A percentile compares a stretch with the other conserved stretches of the same genome.
phyloP scores from a whole-genome alignment of 1,140 invertebrate species.

The Bombus pyrosoma region DNA sequence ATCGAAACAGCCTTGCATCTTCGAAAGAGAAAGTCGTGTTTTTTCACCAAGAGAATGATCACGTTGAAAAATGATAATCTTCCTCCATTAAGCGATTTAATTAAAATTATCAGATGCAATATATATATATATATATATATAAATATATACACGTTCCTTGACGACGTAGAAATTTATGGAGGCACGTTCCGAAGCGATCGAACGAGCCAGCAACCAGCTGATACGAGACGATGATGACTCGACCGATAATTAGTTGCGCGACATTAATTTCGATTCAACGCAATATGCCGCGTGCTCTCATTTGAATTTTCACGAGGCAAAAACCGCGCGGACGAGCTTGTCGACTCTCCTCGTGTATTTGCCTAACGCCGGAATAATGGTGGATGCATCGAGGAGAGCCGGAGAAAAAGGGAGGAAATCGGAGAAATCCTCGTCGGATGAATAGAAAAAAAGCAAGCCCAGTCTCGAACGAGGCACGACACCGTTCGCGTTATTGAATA shows the following conservation, averaged over 20 bases:
- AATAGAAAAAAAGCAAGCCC: conserved; percentile 7
- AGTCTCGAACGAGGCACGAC: background rate
- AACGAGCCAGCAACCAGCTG: background rate
- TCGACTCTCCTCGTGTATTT: conserved; percentile 76
- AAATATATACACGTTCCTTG: background rate
- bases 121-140: background rate
- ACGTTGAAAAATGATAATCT: background rate
- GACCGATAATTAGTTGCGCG: conserved; percentile 79
- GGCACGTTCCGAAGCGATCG: background rate
- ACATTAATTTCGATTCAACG: conserved; percentile 82
- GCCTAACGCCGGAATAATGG: conserved; percentile 81
- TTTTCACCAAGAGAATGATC: background rate
- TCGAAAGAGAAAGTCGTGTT: background rate
- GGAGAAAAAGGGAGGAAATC: conserved; percentile 44
- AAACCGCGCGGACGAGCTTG: conserved; percentile 75
- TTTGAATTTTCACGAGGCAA: conserved; percentile 80
- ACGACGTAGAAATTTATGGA: conserved; percentile 1
- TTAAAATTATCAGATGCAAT: background rate
- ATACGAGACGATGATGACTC: conserved; percentile 62
- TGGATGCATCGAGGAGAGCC: conserved; percentile 61
- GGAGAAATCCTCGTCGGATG: conserved; percentile 46
- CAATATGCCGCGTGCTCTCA: conserved; percentile 80
- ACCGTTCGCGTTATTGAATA: background rate
- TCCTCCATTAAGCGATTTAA: background rate
- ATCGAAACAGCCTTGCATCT: background rate